A percentile compares a stretch with the other conserved stretches of the same genome.
Evolutionary conservation across 2,888 invertebrate species (phyloP).

Genomic region (Cephus nigrinus): DNA sequence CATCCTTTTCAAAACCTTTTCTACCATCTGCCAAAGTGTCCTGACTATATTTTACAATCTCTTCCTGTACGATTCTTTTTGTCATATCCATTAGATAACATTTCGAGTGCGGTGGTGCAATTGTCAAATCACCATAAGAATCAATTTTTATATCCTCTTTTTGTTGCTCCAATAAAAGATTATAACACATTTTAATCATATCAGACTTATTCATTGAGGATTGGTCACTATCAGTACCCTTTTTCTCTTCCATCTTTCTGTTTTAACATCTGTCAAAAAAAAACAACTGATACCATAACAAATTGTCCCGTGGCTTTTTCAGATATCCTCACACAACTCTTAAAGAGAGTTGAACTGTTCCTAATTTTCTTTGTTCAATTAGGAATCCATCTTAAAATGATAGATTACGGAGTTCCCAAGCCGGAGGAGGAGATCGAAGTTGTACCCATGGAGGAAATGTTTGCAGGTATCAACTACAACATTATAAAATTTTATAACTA

Average conservation of each 20-base stretch:
- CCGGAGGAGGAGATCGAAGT: slow-evolving; percentile 27
- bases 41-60: not conserved
- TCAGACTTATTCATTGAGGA: not conserved
- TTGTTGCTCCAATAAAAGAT: not conserved
- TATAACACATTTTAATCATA: not conserved
- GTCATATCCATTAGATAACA: not conserved
- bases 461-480: slow-evolving; percentile 34
- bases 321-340: not conserved
- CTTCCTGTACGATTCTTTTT: not conserved
- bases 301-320: not conserved
- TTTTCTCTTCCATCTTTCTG: not conserved
- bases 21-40: not conserved
- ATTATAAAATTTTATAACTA: slow-evolving; percentile 12
- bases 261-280: not conserved
- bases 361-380: not conserved
- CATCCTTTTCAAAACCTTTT: not conserved
- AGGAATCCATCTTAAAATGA: not conserved
- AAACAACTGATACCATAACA: not conserved
- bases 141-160: slow-evolving; percentile 9
- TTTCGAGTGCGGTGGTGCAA: not conserved
- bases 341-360: not conserved
- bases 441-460: slow-evolving; percentile 43
- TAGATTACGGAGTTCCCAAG: slow-evolving; percentile 4
- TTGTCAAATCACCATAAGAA: slow-evolving; percentile 8
- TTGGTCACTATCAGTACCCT: not conserved